A percentile compares a stretch with the other conserved stretches of the same genome.
phyloP scores from a whole-genome alignment of 2,797 vertebrate genomes.

The Sebastes vulpes region DNA sequence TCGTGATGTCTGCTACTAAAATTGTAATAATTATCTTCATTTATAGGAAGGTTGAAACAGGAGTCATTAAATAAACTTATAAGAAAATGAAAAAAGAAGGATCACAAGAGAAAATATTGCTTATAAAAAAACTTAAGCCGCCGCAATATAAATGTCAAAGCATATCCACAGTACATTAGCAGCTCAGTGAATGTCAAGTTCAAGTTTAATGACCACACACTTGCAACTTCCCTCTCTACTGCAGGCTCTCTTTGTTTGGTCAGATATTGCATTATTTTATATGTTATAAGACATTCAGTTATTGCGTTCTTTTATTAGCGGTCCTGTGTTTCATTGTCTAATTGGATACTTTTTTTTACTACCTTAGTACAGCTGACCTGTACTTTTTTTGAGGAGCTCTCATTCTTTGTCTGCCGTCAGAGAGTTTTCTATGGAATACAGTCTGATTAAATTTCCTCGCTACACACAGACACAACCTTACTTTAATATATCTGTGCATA shows the following conservation, averaged over 20 bases:
- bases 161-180: slow-evolving; percentile 22
- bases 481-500: neutral
- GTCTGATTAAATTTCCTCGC: neutral
- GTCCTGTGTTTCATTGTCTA: neutral
- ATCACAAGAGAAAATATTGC: neutral
- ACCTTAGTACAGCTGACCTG: neutral
- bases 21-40: slow-evolving; percentile 5
- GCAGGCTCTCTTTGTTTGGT: slow-evolving; percentile 18
- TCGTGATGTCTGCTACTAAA: neutral
- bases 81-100: neutral
- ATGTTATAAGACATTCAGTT: slow-evolving; percentile 11
- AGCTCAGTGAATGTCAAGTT: slow-evolving; percentile 40
- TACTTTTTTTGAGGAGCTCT: neutral
- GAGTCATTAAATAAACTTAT: neutral
- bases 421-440: neutral
- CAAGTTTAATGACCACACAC: slow-evolving; percentile 29
- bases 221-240: neutral
- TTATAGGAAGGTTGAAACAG: neutral
- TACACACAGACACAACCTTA: neutral
- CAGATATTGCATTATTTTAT: slow-evolving; percentile 20
- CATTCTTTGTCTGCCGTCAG: neutral
- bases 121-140: slow-evolving; percentile 2
- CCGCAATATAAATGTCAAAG: slow-evolving; percentile 39
- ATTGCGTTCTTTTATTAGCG: neutral
- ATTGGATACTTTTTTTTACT: neutral